Base-by-base conservation (phyloP, 1,140 invertebrate genomes). In the Pseudoatta argentina region DNA sequence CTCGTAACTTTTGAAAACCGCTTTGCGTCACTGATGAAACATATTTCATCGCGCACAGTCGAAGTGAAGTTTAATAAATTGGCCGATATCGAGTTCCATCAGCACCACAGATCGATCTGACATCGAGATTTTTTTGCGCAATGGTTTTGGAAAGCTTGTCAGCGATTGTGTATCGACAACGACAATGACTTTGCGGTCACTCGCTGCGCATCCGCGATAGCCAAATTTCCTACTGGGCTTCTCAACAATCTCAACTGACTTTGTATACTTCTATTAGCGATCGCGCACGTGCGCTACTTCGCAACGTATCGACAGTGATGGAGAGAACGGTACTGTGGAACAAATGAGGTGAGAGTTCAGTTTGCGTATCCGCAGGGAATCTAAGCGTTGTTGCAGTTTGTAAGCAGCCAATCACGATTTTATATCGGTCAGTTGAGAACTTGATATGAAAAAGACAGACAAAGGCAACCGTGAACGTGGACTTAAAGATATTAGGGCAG, bases 271-370 rank as follows among this genome's bases (percentile, higher is more conserved):
- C 78, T 85, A 87, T 89, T 89, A 89, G 34, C 72, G 79, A 76
- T 76, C 79, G 75, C 86, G 89, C 88, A 81, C 88, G 89, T 87
- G 88, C 89, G 86, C 86, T 57, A 89, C 78, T 87, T 77, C 85
- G 86, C 89, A 89, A 90, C 78, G 57, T 83, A 87, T 85, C 73
- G 89, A 89, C 78, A 89, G 78, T 86, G 86, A 89, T 76, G 71
- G 53, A 79, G 87, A 86, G 78, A 88, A 55, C 64, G 83, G 53
- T 14, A 48, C 14, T 14, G 34, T 34, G 21, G 44, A 53, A 85
- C 71, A 61, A 85, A 85, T 51, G 53, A 53, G 34, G 30, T 67
- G 78, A 63, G 39, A 21, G 18, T 83, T 85, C 55, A 77, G 39
- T 16, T 48, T 77, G 39, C 24, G 53, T 59, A 59, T 59, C n/a